A percentile compares a stretch with the other conserved stretches of the same genome.
Conservation (phyloP, 2,888 invertebrate species). For the Gastrophysa polygoni region DNA sequence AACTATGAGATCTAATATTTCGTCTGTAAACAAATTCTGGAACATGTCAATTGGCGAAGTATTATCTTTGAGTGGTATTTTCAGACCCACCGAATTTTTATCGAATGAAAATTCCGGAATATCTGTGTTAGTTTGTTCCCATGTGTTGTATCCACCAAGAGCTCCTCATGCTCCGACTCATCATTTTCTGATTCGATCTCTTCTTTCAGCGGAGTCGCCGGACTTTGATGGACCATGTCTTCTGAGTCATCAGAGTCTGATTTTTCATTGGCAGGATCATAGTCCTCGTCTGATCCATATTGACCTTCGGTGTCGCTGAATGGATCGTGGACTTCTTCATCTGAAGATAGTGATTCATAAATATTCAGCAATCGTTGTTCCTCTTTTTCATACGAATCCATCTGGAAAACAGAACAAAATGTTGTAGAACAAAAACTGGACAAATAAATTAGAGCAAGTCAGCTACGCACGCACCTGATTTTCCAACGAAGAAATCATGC, state of each 20-base stretch:
- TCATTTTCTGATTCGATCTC: neutral
- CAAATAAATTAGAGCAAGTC: neutral
- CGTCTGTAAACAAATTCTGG: too few species aligned
- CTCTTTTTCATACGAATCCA: neutral
- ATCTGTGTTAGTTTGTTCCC: neutral
- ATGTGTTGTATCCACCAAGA: too few species aligned
- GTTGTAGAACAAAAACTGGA: neutral
- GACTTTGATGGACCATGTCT: neutral
- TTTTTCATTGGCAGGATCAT: neutral
- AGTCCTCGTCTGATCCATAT: neutral
- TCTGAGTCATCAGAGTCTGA: too few species aligned
- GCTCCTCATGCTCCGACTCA: neutral
- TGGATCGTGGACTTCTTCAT: too few species aligned
- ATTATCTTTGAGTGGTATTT: neutral
- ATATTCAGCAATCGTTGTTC: neutral
- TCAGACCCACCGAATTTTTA: neutral
- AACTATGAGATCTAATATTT: neutral
- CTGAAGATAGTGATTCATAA: too few species aligned
- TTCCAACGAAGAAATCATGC: too few species aligned
- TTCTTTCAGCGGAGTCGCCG: neutral
- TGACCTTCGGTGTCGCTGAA: neutral
- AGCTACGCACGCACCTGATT: too few species aligned
- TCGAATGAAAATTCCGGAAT: neutral
- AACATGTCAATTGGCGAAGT: neutral
- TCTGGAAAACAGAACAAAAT: neutral